Conservation (phyloP, 2,113 vertebrate species). For the Alectura lathami region DNA sequence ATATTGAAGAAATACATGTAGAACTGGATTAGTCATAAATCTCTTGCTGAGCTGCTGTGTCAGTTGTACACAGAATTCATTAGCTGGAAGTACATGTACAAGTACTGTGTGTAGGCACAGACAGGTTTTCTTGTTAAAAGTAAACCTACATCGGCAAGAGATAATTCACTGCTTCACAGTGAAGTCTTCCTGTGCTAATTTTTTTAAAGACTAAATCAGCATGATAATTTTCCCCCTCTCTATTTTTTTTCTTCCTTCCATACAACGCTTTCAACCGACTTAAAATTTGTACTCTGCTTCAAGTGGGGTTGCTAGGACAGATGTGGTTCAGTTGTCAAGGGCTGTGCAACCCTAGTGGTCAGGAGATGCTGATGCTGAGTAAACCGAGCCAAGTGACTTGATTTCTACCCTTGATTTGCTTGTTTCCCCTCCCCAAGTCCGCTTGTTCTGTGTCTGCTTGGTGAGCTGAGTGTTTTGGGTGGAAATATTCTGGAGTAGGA, state of each 20-base stretch:
- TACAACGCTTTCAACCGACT: background rate
- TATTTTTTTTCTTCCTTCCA: background rate
- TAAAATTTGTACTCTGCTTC: background rate
- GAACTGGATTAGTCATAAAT: slow-evolving; percentile 43
- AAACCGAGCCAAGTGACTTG: background rate
- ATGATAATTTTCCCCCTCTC: background rate
- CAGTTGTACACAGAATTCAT: background rate
- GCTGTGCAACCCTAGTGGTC: background rate
- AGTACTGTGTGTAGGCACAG: background rate
- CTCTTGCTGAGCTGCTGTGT: slow-evolving; percentile 44
- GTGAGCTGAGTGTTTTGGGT: background rate
- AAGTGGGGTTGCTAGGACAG: background rate
- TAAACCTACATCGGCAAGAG: background rate
- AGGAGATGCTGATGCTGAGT: background rate
- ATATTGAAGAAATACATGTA: background rate
- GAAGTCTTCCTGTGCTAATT: background rate
- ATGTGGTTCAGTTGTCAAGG: background rate
- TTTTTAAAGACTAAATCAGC: background rate
- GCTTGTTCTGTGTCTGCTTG: background rate
- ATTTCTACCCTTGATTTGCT: background rate
- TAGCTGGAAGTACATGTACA: background rate
- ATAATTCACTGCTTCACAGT: background rate
- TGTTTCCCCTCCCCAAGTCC: background rate
- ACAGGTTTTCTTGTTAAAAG: background rate
- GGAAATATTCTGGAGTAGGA: background rate